Evolutionary conservation across 2,113 vertebrate species (phyloP), one percentile per base, ranked within the genome.

Genomic region (Ammospiza nelsoni): DNA sequence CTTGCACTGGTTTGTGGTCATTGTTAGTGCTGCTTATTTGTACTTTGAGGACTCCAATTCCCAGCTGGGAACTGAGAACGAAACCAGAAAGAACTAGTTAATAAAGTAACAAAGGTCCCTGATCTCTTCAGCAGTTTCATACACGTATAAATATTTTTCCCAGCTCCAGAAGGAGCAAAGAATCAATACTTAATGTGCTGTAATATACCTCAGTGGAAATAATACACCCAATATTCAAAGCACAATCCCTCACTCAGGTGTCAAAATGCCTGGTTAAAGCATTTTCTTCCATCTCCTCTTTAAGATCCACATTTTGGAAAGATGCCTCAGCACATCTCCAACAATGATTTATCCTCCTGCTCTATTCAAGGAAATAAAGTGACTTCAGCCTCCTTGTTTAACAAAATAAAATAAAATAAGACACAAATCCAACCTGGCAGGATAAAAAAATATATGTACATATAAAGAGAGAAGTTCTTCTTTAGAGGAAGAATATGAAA

Each of bases 401-500:
- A 95, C 80, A 92, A 97, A 97, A 97, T 94, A 95, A 91, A 96
- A 91, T 86, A 90, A 88, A 96, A 78, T 89, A 73, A n/a, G 95
- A 89, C 69, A 51, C 75, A 95, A 93, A 96, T 88, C 84, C 84
- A 90, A 75, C 92, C 78, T 93, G 96, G 80, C 94, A 97, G 95
- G 33, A n/a, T 78, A 84, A 96, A 96, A 94, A 91, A 80, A 84
- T 74, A 55, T 90, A 92, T 81, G 94, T 93, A 94, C 92, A 90
- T 87, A 87, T 95, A 96, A 97, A 94, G 92, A 93, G 93, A 96
- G 77, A 96, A 88, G 63, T 80, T 94, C 89, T 91, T 95, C 95
- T 97, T 97, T 96, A 94, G 95, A 97, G 82, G 59, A 81, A 85
- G 71, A 94, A 92, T 92, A 92, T 84, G 71, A 97, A 97, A 97